Evolutionary conservation across 2,113 vertebrate genomes (phyloP).

Genomic region (Daboia siamensis): DNA sequence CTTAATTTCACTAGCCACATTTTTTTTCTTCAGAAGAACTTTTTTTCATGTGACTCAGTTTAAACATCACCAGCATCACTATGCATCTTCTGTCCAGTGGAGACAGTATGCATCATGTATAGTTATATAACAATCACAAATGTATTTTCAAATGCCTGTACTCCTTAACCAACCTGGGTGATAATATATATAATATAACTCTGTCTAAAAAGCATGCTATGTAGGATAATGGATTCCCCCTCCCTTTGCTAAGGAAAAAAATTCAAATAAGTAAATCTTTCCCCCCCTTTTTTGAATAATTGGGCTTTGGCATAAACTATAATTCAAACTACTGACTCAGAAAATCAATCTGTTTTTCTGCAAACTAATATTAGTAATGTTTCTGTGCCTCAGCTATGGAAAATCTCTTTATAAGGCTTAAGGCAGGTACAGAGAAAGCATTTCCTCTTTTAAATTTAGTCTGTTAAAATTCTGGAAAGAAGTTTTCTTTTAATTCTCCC

Average conservation of each 20-base stretch:
- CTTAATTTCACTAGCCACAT: conserved; percentile 68
- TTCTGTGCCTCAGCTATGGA: conserved; percentile 46
- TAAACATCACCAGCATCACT: conserved; percentile 26
- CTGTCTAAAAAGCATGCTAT: conserved; percentile 27
- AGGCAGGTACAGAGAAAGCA: conserved; percentile 7
- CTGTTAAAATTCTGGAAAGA: not conserved
- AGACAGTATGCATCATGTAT: conserved; percentile 3
- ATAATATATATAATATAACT: conserved; percentile 20
- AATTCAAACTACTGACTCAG: conserved; percentile 63
- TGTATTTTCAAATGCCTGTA: conserved; percentile 11
- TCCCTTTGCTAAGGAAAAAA: not conserved
- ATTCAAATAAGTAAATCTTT: conserved; percentile 32
- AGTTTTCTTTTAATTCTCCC: conserved; percentile 23
- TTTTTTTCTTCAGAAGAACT: conserved; percentile 43
- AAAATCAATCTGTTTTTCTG: conserved; percentile 57
- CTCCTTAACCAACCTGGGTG: not conserved
- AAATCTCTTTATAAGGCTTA: conserved; percentile 53
- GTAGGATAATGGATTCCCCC: not conserved
- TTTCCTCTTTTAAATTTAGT: conserved; percentile 1
- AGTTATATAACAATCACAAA: conserved; percentile 28
- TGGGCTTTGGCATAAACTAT: conserved; percentile 50
- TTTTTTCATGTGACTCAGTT: conserved; percentile 38
- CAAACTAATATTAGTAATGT: conserved; percentile 43
- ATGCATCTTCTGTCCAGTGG: not conserved
- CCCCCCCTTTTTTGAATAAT: conserved; percentile 50